Base-by-base conservation (phyloP, 2,113 vertebrate species). In the Gavia stellata region DNA sequence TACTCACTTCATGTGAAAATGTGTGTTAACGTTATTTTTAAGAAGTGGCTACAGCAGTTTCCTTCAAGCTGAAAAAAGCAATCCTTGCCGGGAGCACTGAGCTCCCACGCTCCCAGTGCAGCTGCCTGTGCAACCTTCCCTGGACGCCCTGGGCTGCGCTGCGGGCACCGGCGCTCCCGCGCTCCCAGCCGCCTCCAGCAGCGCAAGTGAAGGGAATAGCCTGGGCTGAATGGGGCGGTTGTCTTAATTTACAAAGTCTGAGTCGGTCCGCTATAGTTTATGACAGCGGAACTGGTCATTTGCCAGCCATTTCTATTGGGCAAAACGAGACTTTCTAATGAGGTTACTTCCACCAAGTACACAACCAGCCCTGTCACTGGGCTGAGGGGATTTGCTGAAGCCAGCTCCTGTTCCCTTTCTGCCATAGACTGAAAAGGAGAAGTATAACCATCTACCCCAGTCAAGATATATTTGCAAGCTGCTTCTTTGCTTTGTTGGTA, bases 81-180 rank as follows among this genome's bases (percentile, higher is more conserved):
- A 10, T 56, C 16, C n/a, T 31, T 0, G 1, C 33, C 1, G 1
- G 36, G 36, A 50, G 68, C 1, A 3, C 31, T 12, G 44, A 33
- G 70, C 67, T 55, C n/a, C 49, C n/a, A 7, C 4, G 25, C 52
- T 52, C 26, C 23, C 1, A 1, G 33, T 11, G 40, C 44, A 11
- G 84, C 65, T 47, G 38, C n/a, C 72, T 20, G 34, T 1, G 17
- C 5, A 3, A 9, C n/a, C 58, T 9, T 36, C 38, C 45, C 50
- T 6, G 16, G 52, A 6, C 1, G 7, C 26, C 31, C 23, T 0
- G 53, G 24, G 68, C 77, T 15, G 47, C 4, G 5, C 52, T 18
- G 38, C 7, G 7, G 47, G 42, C 56, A 47, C 56, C 40, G 14
- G 49, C 4, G 20, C 52, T 73, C 24, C 65, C 53, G 49, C 4